Evolutionary conservation across 2,113 vertebrate species (phyloP), one percentile per base, ranked within the genome.

Genomic region (Hiodon alosoides): DNA sequence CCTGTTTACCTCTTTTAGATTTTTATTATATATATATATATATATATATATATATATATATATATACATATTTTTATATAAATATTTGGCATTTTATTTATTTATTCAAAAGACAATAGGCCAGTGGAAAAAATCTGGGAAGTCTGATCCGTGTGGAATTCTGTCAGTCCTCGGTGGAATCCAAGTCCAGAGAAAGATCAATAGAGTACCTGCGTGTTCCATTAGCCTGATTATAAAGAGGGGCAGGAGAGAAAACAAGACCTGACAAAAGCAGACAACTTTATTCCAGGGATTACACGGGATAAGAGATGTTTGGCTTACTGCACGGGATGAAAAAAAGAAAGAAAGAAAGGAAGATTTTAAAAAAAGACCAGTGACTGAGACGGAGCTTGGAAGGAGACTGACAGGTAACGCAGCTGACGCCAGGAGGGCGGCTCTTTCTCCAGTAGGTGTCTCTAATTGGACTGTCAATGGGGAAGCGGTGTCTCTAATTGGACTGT

Each of bases 221-320:
- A 95, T 95, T 96, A 96, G 91, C 89, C 89, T 93, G 93, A 94
- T 95, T 93, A 93, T 91, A 93, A 93, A 89, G 78, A 87, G 86
- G 86, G 72, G 85, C 80, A 87, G 87, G 83, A 86, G 90, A 84
- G 78, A 31, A 58, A 67, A 85, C 85, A 87, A 79, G 80, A 84
- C 86, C 87, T 87, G 90, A 88, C 87, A 76, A 84, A 88, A 89
- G 87, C 89, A 92, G 91, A 92, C 86, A 90, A 90, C 92, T 92
- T 93, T 90, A 93, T 94, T 93, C 89, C 85, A 83, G 89, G 92
- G 93, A 95, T 95, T 95, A 93, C 87, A 85, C 81, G 50, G 90
- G 91, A 93, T 93, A 89, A 87, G 78, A 90, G 86, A 86, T 89
- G 86, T 87, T 83, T 85, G 76, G 68, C 72, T 79, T 81, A 89